Evolutionary conservation across 2,888 invertebrate species (phyloP), one percentile per base, ranked within the genome.

Genomic region (Eupithecia abbreviata): DNA sequence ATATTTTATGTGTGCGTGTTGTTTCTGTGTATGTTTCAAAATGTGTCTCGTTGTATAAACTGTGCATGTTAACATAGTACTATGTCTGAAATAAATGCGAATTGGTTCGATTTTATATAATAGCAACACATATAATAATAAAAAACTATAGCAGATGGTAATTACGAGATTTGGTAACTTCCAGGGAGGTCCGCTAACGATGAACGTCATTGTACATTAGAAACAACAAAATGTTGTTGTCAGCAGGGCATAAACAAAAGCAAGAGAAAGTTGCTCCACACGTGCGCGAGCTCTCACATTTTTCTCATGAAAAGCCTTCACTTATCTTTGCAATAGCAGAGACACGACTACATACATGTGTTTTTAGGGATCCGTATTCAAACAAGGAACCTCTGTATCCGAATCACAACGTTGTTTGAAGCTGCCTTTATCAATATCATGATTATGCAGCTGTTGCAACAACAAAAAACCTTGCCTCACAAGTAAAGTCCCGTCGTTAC

Each of bases 301-400:
- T 72, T 75, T 58, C 75, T 47, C 71, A 67, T 67, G 72, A 71
- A 75, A 75, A 75, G 71, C 62, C 51, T 66, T 49, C 66, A 51
- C 71, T 49, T 30, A 67, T 41, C 67, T 75, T 73, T 73, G 42
- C n/a, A 45, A 45, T 45, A 18, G 30, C 13, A 67, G 18, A 55
- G 12, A 68, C 66, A 75, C 49, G 71, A 45, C 30, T 58, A 72
- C 18, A 9, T 47, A 69, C 30, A 47, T 69, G 43, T 45, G 47
- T 69, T 76, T 71, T 55, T 58, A 67, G 71, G 5, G 43, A 67
- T 42, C 3, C 55, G 41, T 43, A 71, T 43, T 71, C 18, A 62
- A 30, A 30, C 62, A 30, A 18, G 10, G n/a, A 62, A 62, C 18
- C 12, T 51, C 30, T 62, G 58, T 4, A 62, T 62, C 4, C 10